A percentile compares a stretch with the other conserved stretches of the same genome.
Evolutionary conservation across 2,888 invertebrate species (phyloP).

Genomic region (Gisinianus flammeolus): DNA sequence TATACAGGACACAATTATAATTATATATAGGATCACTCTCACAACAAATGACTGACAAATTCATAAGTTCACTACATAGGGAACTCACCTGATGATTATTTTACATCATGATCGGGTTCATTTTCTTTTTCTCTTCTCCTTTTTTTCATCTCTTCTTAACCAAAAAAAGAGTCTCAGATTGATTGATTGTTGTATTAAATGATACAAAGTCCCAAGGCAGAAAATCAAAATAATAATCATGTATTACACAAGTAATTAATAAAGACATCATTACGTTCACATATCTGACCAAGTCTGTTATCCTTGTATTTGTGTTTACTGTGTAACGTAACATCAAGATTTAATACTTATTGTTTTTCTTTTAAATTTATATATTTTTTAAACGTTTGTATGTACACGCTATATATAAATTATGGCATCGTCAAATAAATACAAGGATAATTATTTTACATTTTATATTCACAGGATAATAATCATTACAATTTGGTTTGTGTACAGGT

Average conservation of each 20-base stretch:
- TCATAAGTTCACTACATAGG: no score
- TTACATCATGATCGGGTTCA: no score
- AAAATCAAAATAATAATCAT: background rate
- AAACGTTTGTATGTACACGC: no score
- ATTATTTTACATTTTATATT: no score
- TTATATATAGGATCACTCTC: constrained; percentile 33
- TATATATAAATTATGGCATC: constrained; percentile 20
- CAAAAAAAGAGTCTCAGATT: constrained; percentile 22
- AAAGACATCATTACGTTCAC: background rate
- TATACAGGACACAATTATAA: constrained; percentile 14
- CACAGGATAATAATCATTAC: constrained; percentile 26
- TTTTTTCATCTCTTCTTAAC: background rate
- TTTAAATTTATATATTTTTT: background rate
- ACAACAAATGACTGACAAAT: constrained; percentile 16
- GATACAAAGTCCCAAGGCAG: background rate
- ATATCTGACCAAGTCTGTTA: background rate
- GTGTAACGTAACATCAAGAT: background rate
- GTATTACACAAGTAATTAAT: background rate
- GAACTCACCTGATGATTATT: no score
- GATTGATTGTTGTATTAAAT: background rate
- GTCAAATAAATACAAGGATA: constrained; percentile 4
- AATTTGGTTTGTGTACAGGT: constrained; percentile 25
- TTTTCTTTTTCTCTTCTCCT: background rate
- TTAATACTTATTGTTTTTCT: background rate
- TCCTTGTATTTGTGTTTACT: constrained; percentile 15